phyloP scores from a whole-genome alignment of 1,140 invertebrate species.

The Drosophila erecta region DNA sequence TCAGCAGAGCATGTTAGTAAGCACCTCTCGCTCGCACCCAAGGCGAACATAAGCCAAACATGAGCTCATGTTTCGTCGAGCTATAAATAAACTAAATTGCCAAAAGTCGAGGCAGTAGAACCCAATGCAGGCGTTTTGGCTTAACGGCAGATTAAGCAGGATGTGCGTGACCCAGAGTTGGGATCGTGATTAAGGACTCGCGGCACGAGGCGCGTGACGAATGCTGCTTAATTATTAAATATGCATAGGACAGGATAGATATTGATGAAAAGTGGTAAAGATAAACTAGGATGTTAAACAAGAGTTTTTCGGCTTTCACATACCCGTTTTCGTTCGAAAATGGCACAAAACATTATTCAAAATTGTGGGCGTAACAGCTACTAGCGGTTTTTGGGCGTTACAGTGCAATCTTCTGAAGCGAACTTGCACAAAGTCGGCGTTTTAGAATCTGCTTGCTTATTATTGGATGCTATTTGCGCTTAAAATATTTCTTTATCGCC shows the following conservation, averaged over 20 bases:
- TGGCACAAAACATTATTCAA: no score
- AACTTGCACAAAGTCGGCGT: no score
- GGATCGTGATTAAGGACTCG: slow-evolving; percentile 12
- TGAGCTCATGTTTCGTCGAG: slow-evolving; percentile 72
- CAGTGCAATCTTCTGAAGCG: no score
- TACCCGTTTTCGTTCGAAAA: no score
- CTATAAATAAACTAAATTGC: slow-evolving; percentile 82
- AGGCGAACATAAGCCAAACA: slow-evolving; percentile 30
- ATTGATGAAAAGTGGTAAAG: no score
- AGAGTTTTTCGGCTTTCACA: no score
- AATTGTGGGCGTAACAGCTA: no score
- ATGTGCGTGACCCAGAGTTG: slow-evolving; percentile 38
- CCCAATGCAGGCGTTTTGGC: slow-evolving; percentile 37
- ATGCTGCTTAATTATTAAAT: neutral
- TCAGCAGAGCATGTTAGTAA: slow-evolving; percentile 61
- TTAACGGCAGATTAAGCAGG: slow-evolving; percentile 76
- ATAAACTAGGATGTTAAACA: no score
- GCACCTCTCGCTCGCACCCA: slow-evolving; percentile 33
- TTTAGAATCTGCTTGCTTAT: no score
- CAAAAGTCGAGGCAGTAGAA: slow-evolving; percentile 61
- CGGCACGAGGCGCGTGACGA: neutral
- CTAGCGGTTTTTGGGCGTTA: no score
- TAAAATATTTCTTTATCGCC: no score
- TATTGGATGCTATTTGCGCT: no score
- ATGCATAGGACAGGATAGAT: neutral